Base-by-base conservation (phyloP, 2,888 invertebrate genomes). In the Oscheius onirici region DNA sequence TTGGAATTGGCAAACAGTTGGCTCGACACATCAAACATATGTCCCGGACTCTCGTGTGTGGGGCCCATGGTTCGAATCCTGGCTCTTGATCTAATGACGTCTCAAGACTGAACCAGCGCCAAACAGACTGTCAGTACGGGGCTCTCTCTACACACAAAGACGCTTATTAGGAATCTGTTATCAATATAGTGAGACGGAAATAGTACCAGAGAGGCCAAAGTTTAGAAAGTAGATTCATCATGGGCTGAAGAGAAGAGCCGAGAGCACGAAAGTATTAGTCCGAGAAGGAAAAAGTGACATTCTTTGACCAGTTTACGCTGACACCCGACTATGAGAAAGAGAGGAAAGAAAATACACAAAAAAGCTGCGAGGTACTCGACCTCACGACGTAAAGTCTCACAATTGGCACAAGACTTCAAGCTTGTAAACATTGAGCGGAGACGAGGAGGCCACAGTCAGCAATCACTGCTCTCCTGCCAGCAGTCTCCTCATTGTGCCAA, bases 31-130 rank as follows among this genome's bases (percentile, higher is more conserved):
- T 22, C 22, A 49, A 49, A 49, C 49, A 49, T 22, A 49, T 49
- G 49, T 49, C 34, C 34, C 34, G 34, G 5, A 6, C 34, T 34
- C 34, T 34, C 3, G 34, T 34, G 34, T 34, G 34, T 34, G 49
- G 49, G 6, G 8, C 49, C 49, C 20, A 22, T 22, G 49, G 49
- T 17, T 22, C 49, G 17, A 22, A 17, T 34, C 17, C n/a, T 24
- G 58, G 22, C 40, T 58, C 17, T 49, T 63, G 63, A 26, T 46
- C 63, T 63, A 46, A 63, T 63, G 63, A 63, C 63, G 63, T 63
- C 46, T 34, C n/a, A 46, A 63, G 49, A 49, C 63, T 34, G 34
- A 34, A 34, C 3, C 34, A 34, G 34, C 34, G 34, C 34, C 34
- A 34, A 34, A 34, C 34, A 34, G 34, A 34, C 34, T 34, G 34